These are phyloP conservation scores for Drosophila sordidula DNA, from an alignment of 2,888 invertebrate species.

Conservation along the genomic window DNA sequence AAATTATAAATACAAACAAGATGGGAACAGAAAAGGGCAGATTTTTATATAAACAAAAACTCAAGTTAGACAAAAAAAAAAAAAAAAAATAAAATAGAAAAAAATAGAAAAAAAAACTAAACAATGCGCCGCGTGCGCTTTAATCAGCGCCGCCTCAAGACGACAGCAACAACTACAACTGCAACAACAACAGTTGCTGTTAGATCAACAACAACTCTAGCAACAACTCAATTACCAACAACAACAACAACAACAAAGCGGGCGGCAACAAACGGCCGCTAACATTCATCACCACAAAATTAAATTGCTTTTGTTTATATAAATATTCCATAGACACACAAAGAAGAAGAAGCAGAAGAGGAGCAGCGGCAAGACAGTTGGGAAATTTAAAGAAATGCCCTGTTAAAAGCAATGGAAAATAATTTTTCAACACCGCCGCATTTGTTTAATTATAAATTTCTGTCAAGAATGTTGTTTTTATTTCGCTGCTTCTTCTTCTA, in stretches of 20 bases:
- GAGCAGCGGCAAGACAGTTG: constrained; percentile 52
- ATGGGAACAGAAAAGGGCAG: constrained; percentile 22
- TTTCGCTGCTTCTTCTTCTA: background rate
- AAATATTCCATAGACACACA: constrained; percentile 45
- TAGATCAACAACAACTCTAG: constrained; percentile 60
- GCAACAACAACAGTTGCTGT: constrained; percentile 35
- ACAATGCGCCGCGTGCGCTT: constrained; percentile 67
- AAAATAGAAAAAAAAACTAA: constrained; percentile 74
- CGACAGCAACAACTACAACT: constrained; percentile 29
- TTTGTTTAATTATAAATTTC: constrained; percentile 80
- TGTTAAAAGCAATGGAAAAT: constrained; percentile 73
- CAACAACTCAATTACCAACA: constrained; percentile 76
- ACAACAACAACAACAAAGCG: constrained; percentile 46
- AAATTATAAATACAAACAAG: constrained; percentile 44
- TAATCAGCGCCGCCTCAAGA: constrained; percentile 70
- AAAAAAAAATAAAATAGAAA: constrained; percentile 61
- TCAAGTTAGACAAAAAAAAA: constrained; percentile 54
- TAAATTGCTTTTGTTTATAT: constrained; percentile 78
- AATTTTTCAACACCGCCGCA: constrained; percentile 73
- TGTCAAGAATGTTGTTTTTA: constrained; percentile 65
- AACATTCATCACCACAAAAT: constrained; percentile 78
- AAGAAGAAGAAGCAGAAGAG: constrained; percentile 6
- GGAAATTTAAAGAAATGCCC: constrained; percentile 73
- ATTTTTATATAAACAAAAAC: constrained; percentile 68
- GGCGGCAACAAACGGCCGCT: constrained; percentile 61